Conservation (phyloP, 2,797 vertebrate species). For the Sebastes umbrosus region DNA sequence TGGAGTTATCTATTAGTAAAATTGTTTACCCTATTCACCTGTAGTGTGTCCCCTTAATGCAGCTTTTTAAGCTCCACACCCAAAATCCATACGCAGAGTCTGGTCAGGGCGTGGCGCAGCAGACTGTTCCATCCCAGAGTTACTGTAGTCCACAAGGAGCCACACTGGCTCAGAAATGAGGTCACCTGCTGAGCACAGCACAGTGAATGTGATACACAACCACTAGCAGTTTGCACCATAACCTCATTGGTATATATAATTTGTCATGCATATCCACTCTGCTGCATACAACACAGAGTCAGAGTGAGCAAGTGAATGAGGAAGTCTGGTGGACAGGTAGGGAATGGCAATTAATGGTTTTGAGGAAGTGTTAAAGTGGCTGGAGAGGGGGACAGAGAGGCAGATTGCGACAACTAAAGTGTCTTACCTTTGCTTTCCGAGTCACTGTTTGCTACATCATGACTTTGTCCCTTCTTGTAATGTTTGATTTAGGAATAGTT, state of each 20-base stretch:
- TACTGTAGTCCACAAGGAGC: slow-evolving; percentile 35
- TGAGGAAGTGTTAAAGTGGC: neutral
- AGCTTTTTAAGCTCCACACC: neutral
- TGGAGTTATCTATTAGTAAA: too few species aligned
- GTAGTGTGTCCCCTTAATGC: too few species aligned
- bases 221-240: neutral
- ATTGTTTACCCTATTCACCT: too few species aligned
- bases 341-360: neutral
- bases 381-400: neutral
- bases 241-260: neutral
- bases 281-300: neutral
- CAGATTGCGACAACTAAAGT: neutral
- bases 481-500: neutral
- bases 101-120: slow-evolving; percentile 14
- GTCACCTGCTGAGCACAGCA: slow-evolving; percentile 39
- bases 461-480: neutral
- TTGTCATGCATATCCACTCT: neutral
- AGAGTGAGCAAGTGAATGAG: neutral
- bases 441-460: neutral
- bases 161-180: slow-evolving; percentile 40
- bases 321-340: neutral
- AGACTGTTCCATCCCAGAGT: slow-evolving; percentile 34
- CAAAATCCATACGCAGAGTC: neutral
- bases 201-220: slow-evolving; percentile 1
- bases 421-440: neutral